Base-by-base conservation (phyloP, 2,113 vertebrate genomes). In the Nannobrachium achirus region DNA sequence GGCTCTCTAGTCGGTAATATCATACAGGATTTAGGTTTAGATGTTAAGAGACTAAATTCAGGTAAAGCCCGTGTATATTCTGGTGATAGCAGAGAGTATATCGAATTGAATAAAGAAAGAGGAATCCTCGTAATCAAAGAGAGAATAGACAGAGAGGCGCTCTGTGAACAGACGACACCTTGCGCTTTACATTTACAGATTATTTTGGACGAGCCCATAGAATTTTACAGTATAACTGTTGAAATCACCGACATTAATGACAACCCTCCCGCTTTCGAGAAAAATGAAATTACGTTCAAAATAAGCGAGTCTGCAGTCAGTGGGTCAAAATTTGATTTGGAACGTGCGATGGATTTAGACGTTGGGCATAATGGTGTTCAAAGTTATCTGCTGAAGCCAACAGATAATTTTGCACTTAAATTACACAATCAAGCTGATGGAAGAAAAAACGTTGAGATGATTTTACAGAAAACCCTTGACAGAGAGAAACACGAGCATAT, bases 301-400 rank as follows among this genome's bases (percentile, higher is more conserved):
- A 91, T 93, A 19, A 63, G 85, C 58, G 93, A 93, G 60, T 84
- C 79, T 8, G 63, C 0, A 4, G 53, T 74, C 0, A 63, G 60
- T 8, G 91, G 92, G 13, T 63, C 89, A 3, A 88, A 74, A 25
- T 93, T 94, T 10, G 58, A 77, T 19, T 68, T 94, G 55, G 87
- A 92, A n/a, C 82, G 72, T 14, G 93, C 87, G 0, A 80, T 84
- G 14, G 93, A 94, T 87, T 70, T 84, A 52, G 93, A 94, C 16
- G 69, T 91, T 10, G 92, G 91, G 0, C 62, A 41, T 14, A 94
- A 94, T 58, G 33, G 75, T 58, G 81, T 94, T 9, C 86, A 92
- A 59, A 82, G 65, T 7, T 94, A 94, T 63, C 63, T 51, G 1
- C 69, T 94, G 4, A 88, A 63, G 39, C 79, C 85, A 1, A 85